Evolutionary conservation across 2,113 vertebrate species (phyloP).

Genomic region (Sminthopsis crassicaudata): DNA sequence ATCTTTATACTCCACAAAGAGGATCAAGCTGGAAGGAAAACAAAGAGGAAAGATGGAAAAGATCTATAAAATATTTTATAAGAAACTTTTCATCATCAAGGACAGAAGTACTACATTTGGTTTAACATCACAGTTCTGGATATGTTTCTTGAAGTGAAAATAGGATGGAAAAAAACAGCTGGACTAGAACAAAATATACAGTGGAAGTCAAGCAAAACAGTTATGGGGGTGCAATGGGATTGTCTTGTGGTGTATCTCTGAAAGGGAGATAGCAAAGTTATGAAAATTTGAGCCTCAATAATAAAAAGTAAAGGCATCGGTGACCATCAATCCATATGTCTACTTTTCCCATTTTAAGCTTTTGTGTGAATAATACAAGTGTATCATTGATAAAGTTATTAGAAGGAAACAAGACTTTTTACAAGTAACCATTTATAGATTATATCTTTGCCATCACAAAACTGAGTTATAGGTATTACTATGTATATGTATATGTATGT

Average conservation of each 20-base stretch:
- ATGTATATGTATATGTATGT: too few relatives aligned
- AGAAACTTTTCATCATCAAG: background rate
- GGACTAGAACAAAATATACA: background rate
- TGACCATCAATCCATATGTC: background rate
- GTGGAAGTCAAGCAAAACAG: background rate
- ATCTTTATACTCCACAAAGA: background rate
- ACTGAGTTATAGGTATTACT: background rate
- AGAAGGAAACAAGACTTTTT: background rate
- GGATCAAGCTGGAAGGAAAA: background rate
- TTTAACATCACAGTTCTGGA: background rate
- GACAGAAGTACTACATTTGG: background rate
- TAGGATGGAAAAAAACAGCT: background rate
- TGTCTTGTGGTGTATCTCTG: background rate
- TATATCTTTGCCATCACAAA: background rate
- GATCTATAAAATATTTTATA: background rate
- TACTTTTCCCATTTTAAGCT: background rate
- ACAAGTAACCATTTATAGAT: background rate
- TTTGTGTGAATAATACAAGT: background rate
- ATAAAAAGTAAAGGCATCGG: background rate
- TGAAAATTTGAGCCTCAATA: background rate
- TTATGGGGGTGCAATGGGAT: background rate
- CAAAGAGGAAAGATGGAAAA: background rate
- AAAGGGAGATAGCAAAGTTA: background rate
- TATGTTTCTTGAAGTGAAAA: background rate
- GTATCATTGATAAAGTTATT: background rate